A percentile compares a stretch with the other conserved stretches of the same genome.
Conservation (phyloP, 2,888 invertebrate species). For the Pycnomerus fuliginosus region DNA sequence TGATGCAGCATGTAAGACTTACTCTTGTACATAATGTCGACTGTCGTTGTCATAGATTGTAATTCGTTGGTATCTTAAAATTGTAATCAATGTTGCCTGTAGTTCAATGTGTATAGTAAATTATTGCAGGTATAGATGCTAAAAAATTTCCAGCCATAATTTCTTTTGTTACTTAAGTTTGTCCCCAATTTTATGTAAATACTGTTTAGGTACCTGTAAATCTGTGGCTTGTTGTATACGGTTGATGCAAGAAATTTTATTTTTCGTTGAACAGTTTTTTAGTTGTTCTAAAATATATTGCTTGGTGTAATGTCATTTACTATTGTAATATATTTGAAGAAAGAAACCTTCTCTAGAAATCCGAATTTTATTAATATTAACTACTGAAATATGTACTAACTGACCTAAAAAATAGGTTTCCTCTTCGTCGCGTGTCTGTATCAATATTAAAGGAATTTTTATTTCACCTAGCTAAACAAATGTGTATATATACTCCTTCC, state of each 20-base stretch:
- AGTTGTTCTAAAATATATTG: constrained; percentile 25
- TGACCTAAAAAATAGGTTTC: constrained; percentile 36
- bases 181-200: constrained; percentile 36
- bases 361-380: constrained; percentile 51
- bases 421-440: constrained; percentile 38
- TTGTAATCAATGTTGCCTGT: constrained; percentile 53
- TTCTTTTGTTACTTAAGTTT: constrained; percentile 42
- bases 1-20: constrained; percentile 44
- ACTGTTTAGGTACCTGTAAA: constrained; percentile 53
- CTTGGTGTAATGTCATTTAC: constrained; percentile 47
- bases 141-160: constrained; percentile 41
- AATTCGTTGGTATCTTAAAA: constrained; percentile 50
- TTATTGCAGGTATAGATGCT: constrained; percentile 50
- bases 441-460: constrained; percentile 29
- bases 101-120: constrained; percentile 54
- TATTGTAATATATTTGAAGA: constrained; percentile 45
- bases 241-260: constrained; percentile 39
- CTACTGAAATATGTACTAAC: constrained; percentile 39
- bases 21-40: constrained; percentile 51
- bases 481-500: constrained; percentile 33
- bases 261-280: constrained; percentile 34
- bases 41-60: constrained; percentile 52
- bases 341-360: constrained; percentile 51
- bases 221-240: constrained; percentile 54
- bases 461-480: constrained; percentile 30